These are phyloP conservation scores for Stegostoma tigrinum DNA, from an alignment of 2,113 vertebrate genomes.

Conservation along the genomic window DNA sequence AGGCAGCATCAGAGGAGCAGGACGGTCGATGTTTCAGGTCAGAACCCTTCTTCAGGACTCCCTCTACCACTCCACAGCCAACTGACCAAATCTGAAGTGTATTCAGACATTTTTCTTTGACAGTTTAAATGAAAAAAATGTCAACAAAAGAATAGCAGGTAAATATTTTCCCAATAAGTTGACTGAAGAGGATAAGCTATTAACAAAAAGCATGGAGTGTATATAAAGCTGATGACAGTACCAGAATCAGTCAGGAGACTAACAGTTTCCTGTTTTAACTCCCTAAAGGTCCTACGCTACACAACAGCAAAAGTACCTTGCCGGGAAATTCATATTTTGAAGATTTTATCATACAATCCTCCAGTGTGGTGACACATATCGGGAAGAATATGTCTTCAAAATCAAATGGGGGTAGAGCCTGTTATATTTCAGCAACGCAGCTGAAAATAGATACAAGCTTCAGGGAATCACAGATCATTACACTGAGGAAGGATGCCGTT, in stretches of 20 bases:
- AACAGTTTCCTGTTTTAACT: background rate
- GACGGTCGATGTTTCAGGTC: too few species aligned
- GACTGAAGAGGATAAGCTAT: background rate
- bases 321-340: background rate
- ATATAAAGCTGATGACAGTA: background rate
- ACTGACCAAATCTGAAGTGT: background rate
- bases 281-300: background rate
- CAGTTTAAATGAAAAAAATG: background rate
- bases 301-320: background rate
- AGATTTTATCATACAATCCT: background rate
- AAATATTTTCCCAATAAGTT: background rate
- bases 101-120: background rate
- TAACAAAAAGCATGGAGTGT: background rate
- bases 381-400: background rate
- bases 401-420: background rate
- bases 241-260: background rate
- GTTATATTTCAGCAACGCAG: background rate
- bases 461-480: background rate
- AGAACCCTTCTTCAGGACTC: too few species aligned
- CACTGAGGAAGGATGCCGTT: background rate
- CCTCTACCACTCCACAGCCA: too few species aligned
- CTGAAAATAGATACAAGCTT: background rate
- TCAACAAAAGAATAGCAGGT: background rate
- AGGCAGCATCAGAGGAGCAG: too few species aligned
- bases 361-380: background rate